These are phyloP conservation scores for Prorops nasuta DNA, from an alignment of 1,140 invertebrate species.

Conservation along the genomic window DNA sequence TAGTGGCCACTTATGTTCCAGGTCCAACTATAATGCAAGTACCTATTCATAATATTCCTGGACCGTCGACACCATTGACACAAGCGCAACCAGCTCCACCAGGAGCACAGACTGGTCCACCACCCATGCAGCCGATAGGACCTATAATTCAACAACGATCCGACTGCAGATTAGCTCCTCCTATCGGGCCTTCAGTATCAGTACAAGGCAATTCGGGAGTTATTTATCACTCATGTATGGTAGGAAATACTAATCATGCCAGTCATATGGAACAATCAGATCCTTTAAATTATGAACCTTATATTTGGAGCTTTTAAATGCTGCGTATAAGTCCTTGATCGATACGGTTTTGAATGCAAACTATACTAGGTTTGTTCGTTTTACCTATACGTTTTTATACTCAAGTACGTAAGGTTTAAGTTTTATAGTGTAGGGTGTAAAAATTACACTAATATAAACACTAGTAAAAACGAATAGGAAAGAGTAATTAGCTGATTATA, in stretches of 20 bases:
- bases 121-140: slow-evolving; percentile 37
- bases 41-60: slow-evolving; percentile 34
- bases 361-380: too few species aligned
- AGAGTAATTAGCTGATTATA: too few species aligned
- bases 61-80: slow-evolving; percentile 12
- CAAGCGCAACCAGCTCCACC: slow-evolving; percentile 23
- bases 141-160: slow-evolving; percentile 43
- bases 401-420: too few species aligned
- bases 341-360: too few species aligned
- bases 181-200: slow-evolving; percentile 30
- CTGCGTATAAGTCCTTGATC: too few species aligned
- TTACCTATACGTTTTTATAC: too few species aligned
- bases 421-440: too few species aligned
- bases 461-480: too few species aligned
- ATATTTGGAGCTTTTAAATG: slow-evolving; percentile 51
- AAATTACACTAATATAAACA: too few species aligned
- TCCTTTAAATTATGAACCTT: slow-evolving; percentile 51
- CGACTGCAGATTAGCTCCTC: slow-evolving; percentile 43
- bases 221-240: slow-evolving; percentile 48
- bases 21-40: slow-evolving; percentile 38
- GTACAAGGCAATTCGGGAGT: slow-evolving; percentile 29
- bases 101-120: slow-evolving; percentile 16
- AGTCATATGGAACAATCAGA: slow-evolving; percentile 49
- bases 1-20: slow-evolving; percentile 36
- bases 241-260: slow-evolving; percentile 38